These are phyloP conservation scores for Elephantulus edwardii DNA, from an alignment of 2,113 vertebrate species.

Conservation along the genomic window DNA sequence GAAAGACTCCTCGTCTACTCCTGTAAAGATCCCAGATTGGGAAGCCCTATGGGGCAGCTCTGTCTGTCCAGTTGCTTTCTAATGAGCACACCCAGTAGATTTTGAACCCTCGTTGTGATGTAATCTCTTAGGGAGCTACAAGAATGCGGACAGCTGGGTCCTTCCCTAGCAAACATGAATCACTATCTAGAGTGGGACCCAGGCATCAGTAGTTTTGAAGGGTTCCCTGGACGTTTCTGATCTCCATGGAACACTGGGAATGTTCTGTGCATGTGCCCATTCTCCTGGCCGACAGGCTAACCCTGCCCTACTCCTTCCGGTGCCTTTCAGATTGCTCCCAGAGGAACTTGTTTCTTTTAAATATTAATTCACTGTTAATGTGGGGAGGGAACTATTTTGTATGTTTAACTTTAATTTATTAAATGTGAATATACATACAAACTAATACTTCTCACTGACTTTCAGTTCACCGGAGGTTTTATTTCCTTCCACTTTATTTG, in stretches of 20 bases:
- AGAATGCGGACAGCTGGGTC: neutral
- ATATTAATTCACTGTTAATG: neutral
- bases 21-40: no score
- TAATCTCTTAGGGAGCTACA: neutral
- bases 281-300: neutral
- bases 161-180: neutral
- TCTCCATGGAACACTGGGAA: neutral
- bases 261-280: neutral
- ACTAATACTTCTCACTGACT: no score
- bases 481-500: no score
- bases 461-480: no score
- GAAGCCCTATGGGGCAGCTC: no score
- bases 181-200: neutral
- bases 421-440: no score
- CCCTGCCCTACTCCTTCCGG: neutral
- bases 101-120: neutral
- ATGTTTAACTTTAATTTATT: no score
- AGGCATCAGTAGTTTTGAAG: neutral
- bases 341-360: neutral
- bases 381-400: no score
- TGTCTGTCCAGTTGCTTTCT: no score
- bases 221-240: neutral
- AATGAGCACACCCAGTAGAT: neutral
- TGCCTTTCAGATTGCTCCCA: neutral
- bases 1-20: no score